Evolutionary conservation across 1,140 invertebrate genomes (phyloP).

Genomic region (Stegodyphus dumicola): DNA sequence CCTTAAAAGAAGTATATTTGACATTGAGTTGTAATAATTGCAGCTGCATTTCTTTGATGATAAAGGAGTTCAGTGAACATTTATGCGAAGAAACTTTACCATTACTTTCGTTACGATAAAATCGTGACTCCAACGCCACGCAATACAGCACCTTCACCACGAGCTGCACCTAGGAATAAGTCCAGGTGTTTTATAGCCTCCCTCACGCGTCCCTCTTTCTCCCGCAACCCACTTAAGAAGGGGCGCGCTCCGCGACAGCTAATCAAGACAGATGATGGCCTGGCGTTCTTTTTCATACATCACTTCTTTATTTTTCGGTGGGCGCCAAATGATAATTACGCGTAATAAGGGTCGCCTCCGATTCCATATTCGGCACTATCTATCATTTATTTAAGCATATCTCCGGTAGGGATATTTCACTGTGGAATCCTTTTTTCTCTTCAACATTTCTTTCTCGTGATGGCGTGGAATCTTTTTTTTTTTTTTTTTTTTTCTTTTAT

Average conservation of each 20-base stretch:
- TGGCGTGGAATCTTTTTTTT: no score
- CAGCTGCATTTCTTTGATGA: no score
- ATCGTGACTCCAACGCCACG: not conserved
- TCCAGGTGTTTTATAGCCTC: not conserved
- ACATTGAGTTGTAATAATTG: no score
- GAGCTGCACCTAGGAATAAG: not conserved
- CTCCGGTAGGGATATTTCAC: not conserved
- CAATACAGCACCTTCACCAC: not conserved
- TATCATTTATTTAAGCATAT: constrained; percentile 34
- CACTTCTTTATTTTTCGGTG: constrained; percentile 25
- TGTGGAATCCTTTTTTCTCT: no score
- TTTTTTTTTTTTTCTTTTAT: no score
- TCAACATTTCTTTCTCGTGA: no score
- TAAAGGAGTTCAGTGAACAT: not conserved
- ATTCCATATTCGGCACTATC: constrained; percentile 44
- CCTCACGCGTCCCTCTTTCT: not conserved
- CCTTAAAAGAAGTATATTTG: no score
- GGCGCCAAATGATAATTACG: constrained; percentile 52
- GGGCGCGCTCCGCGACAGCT: constrained; percentile 41
- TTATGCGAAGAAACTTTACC: not conserved
- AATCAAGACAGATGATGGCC: constrained; percentile 57
- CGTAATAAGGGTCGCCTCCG: constrained; percentile 50
- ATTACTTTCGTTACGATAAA: not conserved
- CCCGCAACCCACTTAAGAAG: constrained; percentile 33
- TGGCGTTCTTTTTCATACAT: constrained; percentile 50